phyloP scores from a whole-genome alignment of 1,140 invertebrate species.

The Steinernema feltiae region DNA sequence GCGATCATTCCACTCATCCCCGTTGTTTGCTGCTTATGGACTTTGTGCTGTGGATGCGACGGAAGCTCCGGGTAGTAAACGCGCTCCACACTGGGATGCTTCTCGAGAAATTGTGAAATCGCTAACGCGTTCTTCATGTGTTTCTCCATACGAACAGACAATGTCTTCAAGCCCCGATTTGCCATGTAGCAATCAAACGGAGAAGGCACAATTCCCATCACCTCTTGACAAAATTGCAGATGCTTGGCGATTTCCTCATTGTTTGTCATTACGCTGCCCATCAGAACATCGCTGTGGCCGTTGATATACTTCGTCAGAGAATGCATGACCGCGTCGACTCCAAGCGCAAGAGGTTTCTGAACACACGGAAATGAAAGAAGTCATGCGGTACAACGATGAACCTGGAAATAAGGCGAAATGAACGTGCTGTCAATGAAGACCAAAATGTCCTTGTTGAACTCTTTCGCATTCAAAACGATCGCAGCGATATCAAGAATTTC shows the following conservation, averaged over 20 bases:
- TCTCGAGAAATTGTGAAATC: slow-evolving; percentile 74
- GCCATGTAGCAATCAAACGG: slow-evolving; percentile 92
- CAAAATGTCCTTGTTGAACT: slow-evolving; percentile 67
- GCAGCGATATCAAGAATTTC: slow-evolving; percentile 82
- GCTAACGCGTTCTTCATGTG: slow-evolving; percentile 73
- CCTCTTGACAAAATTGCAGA: slow-evolving; percentile 79
- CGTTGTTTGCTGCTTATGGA: slow-evolving; percentile 74
- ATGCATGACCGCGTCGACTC: slow-evolving; percentile 84
- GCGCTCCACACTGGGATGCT: slow-evolving; percentile 70
- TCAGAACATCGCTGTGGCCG: slow-evolving; percentile 92
- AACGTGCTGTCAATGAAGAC: slow-evolving; percentile 95
- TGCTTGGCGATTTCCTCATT: slow-evolving; percentile 68
- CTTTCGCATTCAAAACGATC: slow-evolving; percentile 66
- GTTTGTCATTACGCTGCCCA: slow-evolving; percentile 73
- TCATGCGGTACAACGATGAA: slow-evolving; percentile 44
- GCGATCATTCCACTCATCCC: slow-evolving; percentile 88
- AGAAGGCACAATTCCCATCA: slow-evolving; percentile 79
- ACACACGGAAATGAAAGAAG: slow-evolving; percentile 33
- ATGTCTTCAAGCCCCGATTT: slow-evolving; percentile 85
- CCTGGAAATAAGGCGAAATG: slow-evolving; percentile 83
- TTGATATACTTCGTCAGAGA: slow-evolving; percentile 98
- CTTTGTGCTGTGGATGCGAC: slow-evolving; percentile 80
- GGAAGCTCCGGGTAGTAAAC: slow-evolving; percentile 80
- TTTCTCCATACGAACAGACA: slow-evolving; percentile 82
- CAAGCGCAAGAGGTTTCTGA: slow-evolving; percentile 76